phyloP scores from a whole-genome alignment of 37 sponge, comb jelly and placozoan species.

The Lycopodina hypogea region DNA sequence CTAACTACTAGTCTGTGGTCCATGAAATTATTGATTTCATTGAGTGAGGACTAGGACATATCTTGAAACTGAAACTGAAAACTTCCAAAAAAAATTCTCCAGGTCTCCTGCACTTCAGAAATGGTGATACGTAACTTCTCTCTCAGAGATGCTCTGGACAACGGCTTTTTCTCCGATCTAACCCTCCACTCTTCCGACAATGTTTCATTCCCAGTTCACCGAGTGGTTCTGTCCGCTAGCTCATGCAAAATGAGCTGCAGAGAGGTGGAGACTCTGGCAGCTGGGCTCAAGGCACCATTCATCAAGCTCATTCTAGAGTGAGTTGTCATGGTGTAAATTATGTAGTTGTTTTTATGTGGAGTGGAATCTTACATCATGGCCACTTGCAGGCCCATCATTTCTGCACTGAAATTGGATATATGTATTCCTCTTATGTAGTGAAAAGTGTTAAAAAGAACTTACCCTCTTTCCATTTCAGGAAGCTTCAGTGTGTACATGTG shows the following conservation, averaged over 20 bases:
- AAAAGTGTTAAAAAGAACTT: too few species aligned
- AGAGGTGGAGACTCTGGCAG: conserved; percentile 46
- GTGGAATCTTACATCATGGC: neutral
- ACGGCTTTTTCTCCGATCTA: conserved; percentile 59
- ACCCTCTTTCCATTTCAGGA: too few species aligned
- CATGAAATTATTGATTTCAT: too few species aligned
- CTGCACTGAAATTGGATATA: neutral
- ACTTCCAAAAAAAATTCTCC: too few species aligned
- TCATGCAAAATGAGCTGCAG: conserved; percentile 28
- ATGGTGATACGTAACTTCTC: conserved; percentile 18
- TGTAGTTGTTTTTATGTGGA: neutral
- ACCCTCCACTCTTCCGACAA: conserved; percentile 26
- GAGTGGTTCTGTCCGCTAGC: conserved; percentile 19
- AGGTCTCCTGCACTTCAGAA: neutral
- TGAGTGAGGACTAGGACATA: too few species aligned
- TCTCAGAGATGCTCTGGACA: conserved; percentile 46
- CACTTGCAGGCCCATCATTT: neutral
- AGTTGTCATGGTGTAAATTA: neutral
- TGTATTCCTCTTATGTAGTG: too few species aligned
- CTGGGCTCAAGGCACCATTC: neutral
- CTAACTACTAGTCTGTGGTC: too few species aligned
- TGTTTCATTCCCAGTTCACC: conserved; percentile 23
- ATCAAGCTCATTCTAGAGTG: conserved; percentile 38
- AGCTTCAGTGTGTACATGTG: too few species aligned
- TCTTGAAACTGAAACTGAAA: too few species aligned